These are phyloP conservation scores for Pantherophis vulpinus DNA, from an alignment of 2,797 vertebrate genomes.

Conservation along the genomic window DNA sequence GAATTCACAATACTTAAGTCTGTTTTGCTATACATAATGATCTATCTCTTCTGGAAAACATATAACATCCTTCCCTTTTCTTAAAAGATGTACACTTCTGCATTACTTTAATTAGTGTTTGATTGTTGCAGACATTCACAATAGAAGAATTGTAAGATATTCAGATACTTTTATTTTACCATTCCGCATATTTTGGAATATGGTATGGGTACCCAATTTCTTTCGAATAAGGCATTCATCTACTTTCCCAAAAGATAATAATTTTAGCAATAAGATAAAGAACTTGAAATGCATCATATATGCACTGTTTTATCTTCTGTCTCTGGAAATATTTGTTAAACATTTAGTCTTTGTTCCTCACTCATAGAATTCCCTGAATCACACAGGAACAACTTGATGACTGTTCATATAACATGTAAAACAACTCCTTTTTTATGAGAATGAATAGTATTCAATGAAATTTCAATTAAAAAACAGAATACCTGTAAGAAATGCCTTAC, in stretches of 20 bases:
- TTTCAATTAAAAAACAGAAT: not conserved
- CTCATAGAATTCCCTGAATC: slow-evolving; percentile 31
- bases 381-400: accelerated
- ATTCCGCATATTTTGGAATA: slow-evolving; percentile 30
- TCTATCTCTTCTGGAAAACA: slow-evolving; percentile 3
- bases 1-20: not conserved
- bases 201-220: not conserved
- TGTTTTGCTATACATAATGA: not conserved
- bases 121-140: not conserved
- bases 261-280: slow-evolving; percentile 23
- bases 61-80: not conserved
- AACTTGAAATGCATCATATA: slow-evolving; percentile 9
- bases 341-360: slow-evolving; percentile 12
- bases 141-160: not conserved
- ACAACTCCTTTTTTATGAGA: not conserved
- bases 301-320: not conserved
- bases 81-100: slow-evolving; percentile 10
- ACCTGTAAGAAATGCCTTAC: not conserved
- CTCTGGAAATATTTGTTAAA: not conserved
- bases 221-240: slow-evolving; percentile 37
- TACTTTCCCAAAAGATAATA: slow-evolving; percentile 33
- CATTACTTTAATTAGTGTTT: slow-evolving; percentile 14
- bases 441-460: not conserved
- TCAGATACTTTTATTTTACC: slow-evolving; percentile 18
- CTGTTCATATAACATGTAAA: not conserved